Conservation (phyloP, 2,113 vertebrate species). For the Gallinago media region DNA sequence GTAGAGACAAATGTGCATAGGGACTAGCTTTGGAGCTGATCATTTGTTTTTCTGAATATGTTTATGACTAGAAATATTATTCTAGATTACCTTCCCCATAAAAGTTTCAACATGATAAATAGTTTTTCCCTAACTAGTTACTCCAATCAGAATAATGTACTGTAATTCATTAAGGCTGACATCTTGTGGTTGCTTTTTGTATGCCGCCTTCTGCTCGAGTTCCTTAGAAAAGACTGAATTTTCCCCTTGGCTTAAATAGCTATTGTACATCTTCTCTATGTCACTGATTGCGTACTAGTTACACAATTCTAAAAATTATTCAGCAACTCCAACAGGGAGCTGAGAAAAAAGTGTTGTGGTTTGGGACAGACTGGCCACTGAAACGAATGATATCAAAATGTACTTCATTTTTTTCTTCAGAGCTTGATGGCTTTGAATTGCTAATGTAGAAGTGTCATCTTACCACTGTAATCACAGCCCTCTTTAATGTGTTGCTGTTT, state of each 20-base stretch:
- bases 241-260: neutral
- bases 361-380: neutral
- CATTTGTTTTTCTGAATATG: neutral
- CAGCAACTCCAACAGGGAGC: neutral
- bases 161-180: slow-evolving; percentile 70
- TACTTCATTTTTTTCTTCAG: neutral
- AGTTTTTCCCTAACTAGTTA: neutral
- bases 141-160: neutral
- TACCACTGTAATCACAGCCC: neutral
- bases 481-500: neutral
- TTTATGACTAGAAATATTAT: neutral
- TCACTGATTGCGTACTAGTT: neutral
- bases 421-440: neutral
- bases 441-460: neutral
- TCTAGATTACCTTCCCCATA: neutral
- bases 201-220: neutral
- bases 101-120: neutral
- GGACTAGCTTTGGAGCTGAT: neutral
- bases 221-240: neutral
- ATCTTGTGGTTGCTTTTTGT: slow-evolving; percentile 72
- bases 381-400: neutral
- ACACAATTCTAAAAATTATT: neutral
- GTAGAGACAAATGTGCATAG: neutral
- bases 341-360: neutral
- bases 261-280: neutral